These are phyloP conservation scores for Platorchestia sp. DNA, from an alignment of 1,140 invertebrate genomes.

Conservation along the genomic window DNA sequence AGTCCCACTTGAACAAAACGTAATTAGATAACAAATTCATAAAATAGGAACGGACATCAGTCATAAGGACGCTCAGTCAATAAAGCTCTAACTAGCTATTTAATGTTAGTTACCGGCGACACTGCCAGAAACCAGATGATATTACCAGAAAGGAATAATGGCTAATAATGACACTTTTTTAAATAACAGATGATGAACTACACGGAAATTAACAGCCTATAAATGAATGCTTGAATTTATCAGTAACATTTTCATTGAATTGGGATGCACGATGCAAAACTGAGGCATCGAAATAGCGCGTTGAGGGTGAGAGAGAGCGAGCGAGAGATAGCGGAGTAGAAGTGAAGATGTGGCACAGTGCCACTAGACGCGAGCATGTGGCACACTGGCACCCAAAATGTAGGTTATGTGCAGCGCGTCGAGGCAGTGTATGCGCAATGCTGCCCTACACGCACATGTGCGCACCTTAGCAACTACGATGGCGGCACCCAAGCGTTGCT, in stretches of 20 bases:
- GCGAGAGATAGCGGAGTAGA: background rate
- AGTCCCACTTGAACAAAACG: no score
- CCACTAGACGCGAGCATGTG: conserved; percentile 32
- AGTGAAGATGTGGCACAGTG: conserved; percentile 35
- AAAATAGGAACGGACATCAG: no score
- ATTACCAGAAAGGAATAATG: no score
- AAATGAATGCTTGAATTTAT: background rate
- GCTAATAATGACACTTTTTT: no score
- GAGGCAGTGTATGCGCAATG: background rate
- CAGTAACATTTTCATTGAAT: background rate
- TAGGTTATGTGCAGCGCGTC: conserved; percentile 38
- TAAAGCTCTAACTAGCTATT: no score
- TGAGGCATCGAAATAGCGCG: background rate
- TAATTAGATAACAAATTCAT: no score
- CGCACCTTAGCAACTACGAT: background rate
- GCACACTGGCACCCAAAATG: conserved; percentile 50
- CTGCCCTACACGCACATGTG: conserved; percentile 21
- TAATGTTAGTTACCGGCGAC: no score
- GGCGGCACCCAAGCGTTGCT: background rate
- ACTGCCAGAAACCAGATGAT: no score
- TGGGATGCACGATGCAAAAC: no score
- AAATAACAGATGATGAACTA: no score
- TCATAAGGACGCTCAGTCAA: no score
- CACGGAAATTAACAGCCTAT: background rate
- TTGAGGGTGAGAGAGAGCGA: background rate